Percentiles rank a stretch among this genome's conserved stretches.
Conservation (phyloP, 2,113 vertebrate species). For the crab-eating macaque (Macaca fascicularis) region DNA sequence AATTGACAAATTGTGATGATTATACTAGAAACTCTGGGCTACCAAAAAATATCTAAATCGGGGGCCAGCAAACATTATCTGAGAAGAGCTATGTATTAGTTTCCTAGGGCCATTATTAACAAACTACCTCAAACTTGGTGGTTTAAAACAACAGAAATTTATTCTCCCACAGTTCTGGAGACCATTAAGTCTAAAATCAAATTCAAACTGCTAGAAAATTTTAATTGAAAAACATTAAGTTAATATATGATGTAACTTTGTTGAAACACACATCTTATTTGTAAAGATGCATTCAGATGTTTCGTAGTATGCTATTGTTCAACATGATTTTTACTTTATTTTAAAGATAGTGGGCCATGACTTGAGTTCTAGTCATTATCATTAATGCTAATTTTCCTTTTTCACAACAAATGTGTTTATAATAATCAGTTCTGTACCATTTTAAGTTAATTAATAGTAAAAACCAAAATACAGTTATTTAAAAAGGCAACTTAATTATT, state of each 20-base stretch:
- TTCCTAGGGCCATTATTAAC: not conserved
- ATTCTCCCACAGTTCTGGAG: not conserved
- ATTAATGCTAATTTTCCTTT: not conserved
- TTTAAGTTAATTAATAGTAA: not conserved
- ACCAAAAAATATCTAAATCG: not conserved
- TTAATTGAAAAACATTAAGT: slow-evolving; percentile 6
- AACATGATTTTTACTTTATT: not conserved
- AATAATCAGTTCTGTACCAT: not conserved
- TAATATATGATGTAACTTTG: not conserved
- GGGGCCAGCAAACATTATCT: not conserved
- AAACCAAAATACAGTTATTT: not conserved
- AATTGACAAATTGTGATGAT: not conserved
- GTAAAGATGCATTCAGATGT: not conserved
- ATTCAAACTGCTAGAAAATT: not conserved
- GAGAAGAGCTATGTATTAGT: not conserved
- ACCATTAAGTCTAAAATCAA: not conserved
- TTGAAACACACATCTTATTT: not conserved
- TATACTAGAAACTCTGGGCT: not conserved
- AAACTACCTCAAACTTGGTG: not conserved
- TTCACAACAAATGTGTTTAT: not conserved
- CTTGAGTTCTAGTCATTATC: not conserved
- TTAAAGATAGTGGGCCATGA: not conserved
- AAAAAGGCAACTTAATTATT: not conserved
- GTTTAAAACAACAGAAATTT: not conserved
- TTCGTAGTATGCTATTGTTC: not conserved